Conservation (phyloP, 1,140 invertebrate species). For the Drosophila micromelanica region DNA sequence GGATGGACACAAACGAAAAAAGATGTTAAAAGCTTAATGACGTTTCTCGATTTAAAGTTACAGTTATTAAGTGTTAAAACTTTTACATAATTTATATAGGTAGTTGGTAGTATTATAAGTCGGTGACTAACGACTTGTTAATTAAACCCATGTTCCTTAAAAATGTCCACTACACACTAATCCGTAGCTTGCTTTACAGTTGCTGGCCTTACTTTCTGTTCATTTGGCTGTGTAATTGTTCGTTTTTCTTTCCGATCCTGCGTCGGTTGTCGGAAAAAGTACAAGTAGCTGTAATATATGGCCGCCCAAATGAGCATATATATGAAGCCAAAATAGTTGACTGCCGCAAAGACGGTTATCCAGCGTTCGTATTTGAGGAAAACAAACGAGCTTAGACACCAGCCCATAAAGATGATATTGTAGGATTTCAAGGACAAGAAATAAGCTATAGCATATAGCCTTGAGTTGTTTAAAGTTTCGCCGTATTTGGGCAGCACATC, state of each 20-base stretch:
- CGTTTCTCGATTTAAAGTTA: conserved; percentile 40
- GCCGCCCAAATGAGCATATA: conserved; percentile 87
- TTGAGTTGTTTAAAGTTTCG: conserved; percentile 75
- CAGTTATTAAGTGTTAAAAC: conserved; percentile 13
- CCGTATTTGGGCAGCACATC: conserved; percentile 62
- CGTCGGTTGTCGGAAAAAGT: conserved; percentile 2
- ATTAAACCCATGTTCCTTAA: not conserved
- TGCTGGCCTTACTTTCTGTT: too few relatives aligned
- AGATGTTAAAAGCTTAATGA: conserved; percentile 36
- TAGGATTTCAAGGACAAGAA: conserved; percentile 90
- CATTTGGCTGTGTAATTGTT: not conserved
- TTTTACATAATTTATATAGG: not conserved
- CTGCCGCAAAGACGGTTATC: conserved; percentile 86
- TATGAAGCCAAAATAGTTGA: conserved; percentile 88
- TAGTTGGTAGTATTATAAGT: not conserved
- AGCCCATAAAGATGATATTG: conserved; percentile 93
- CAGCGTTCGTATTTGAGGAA: conserved; percentile 89
- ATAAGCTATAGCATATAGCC: conserved; percentile 84
- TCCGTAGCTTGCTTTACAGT: conserved; percentile 27
- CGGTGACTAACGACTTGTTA: not conserved
- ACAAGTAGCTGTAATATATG: conserved; percentile 45
- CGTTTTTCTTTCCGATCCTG: not conserved
- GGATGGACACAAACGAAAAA: conserved; percentile 19
- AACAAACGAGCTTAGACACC: conserved; percentile 92
- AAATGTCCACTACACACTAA: conserved; percentile 8